Conservation (phyloP, 2,797 vertebrate species). For the Onychomys torridus region DNA sequence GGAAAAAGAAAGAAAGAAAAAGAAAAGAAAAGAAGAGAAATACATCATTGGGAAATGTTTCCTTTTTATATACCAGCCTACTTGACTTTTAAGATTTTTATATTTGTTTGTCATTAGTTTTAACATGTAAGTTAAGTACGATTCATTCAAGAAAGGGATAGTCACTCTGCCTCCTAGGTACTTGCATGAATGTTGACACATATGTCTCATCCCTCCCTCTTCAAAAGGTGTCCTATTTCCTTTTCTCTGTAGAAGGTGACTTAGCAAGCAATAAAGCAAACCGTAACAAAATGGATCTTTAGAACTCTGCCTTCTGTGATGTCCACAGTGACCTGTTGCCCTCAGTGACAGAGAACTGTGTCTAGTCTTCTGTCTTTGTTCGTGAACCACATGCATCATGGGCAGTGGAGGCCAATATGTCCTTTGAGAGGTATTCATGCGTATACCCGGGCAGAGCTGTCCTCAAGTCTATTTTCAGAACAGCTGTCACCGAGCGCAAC, state of each 20-base stretch:
- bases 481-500: constrained; percentile 57
- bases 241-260: neutral
- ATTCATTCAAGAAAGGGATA: neutral
- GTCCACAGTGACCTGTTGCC: neutral
- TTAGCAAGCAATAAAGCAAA: constrained; percentile 37
- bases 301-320: neutral
- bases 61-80: neutral
- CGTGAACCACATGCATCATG: neutral
- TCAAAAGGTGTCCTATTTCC: neutral
- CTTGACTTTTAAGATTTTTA: neutral
- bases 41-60: neutral
- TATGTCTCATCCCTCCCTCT: neutral
- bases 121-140: neutral
- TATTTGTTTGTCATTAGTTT: constrained; percentile 14
- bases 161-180: neutral
- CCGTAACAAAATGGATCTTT: neutral
- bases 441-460: constrained; percentile 4
- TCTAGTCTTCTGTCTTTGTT: constrained; percentile 1
- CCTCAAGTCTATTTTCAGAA: constrained; percentile 41
- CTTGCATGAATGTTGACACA: neutral
- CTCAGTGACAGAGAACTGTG: neutral
- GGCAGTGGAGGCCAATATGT: neutral
- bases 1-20: too few relatives aligned
- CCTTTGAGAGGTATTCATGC: constrained; percentile 63
- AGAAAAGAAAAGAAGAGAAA: neutral